Conservation (phyloP, 2,888 invertebrate genomes). For the Exocentrus adspersus region DNA sequence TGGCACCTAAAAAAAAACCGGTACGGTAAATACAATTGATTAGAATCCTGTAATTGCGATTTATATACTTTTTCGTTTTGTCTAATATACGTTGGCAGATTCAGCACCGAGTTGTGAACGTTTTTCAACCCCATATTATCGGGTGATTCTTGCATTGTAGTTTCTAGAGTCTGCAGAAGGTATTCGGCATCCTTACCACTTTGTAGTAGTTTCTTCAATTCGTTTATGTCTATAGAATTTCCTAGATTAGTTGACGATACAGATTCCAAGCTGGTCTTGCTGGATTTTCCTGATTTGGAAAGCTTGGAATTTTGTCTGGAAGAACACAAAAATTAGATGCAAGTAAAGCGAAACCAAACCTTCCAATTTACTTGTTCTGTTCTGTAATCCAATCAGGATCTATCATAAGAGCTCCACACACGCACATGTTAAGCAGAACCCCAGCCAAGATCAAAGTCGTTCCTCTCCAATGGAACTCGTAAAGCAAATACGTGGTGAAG, state of each 20-base stretch:
- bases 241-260: slow-evolving; percentile 65
- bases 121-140: slow-evolving; percentile 65
- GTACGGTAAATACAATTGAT: neutral
- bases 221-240: slow-evolving; percentile 71
- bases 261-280: slow-evolving; percentile 53
- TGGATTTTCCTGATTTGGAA: slow-evolving; percentile 49
- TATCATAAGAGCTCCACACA: slow-evolving; percentile 87
- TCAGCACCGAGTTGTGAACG: slow-evolving; percentile 73
- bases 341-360: neutral
- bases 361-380: slow-evolving; percentile 65
- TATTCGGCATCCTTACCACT: slow-evolving; percentile 77
- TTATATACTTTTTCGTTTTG: slow-evolving; percentile 74
- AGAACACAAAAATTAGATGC: slow-evolving; percentile 4
- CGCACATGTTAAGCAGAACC: slow-evolving; percentile 84
- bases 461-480: slow-evolving; percentile 87
- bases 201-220: slow-evolving; percentile 75
- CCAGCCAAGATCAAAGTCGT: slow-evolving; percentile 84
- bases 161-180: slow-evolving; percentile 70
- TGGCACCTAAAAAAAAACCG: slow-evolving; percentile 66
- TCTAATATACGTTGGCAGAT: slow-evolving; percentile 78
- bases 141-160: slow-evolving; percentile 65
- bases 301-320: slow-evolving; percentile 44
- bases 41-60: neutral
- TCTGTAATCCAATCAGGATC: slow-evolving; percentile 88
- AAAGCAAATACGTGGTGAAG: slow-evolving; percentile 80